A percentile compares a stretch with the other conserved stretches of the same genome.
Conservation (phyloP, 2,113 vertebrate species). For the Passer domesticus region DNA sequence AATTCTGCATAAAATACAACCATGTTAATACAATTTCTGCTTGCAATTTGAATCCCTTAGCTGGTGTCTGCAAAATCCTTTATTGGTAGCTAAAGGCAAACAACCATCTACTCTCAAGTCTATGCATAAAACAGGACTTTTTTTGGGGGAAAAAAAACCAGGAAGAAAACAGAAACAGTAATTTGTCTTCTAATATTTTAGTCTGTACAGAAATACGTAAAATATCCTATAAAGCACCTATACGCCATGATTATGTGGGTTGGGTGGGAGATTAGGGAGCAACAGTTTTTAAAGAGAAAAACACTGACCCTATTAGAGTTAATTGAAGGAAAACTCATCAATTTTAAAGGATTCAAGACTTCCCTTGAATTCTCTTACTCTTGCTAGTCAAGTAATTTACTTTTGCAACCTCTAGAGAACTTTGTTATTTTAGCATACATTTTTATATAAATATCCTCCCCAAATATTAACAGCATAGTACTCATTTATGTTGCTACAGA, state of each 20-base stretch:
- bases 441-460: neutral
- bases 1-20: neutral
- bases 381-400: neutral
- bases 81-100: neutral
- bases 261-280: neutral
- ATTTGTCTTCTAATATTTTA: neutral
- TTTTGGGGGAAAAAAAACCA: neutral
- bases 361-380: neutral
- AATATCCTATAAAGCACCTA: neutral
- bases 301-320: neutral
- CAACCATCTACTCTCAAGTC: neutral
- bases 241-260: neutral
- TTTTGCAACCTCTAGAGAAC: neutral
- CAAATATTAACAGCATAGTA: neutral
- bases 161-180: neutral
- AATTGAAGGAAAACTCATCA: neutral
- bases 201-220: neutral
- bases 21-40: neutral
- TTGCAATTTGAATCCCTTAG: neutral
- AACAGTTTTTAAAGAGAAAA: neutral
- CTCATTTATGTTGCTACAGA: neutral
- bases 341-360: neutral
- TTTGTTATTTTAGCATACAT: neutral
- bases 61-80: neutral
- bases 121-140: neutral